Percentiles rank a stretch among this genome's conserved stretches.
phyloP scores from a whole-genome alignment of 2,888 invertebrate species.

The Nycteola revayana region DNA sequence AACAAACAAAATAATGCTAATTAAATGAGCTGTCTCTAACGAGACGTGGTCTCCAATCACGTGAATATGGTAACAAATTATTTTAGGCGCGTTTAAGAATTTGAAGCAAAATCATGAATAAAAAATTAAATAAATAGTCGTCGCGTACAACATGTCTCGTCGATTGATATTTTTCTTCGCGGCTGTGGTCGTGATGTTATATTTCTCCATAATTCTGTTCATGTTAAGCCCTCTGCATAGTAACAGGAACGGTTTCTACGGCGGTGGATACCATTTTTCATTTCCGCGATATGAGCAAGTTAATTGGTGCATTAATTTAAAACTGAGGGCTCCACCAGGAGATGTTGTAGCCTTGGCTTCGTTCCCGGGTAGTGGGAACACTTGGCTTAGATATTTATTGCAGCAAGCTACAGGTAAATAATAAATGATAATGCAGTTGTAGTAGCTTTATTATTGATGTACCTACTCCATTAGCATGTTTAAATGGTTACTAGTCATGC shows the following conservation, averaged over 20 bases:
- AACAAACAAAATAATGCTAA: no score
- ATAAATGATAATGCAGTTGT: no score
- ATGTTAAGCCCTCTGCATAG: constrained; percentile 65
- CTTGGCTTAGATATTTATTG: constrained; percentile 90
- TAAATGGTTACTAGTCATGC: no score
- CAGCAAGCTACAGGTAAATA: constrained; percentile 88
- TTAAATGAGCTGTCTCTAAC: no score
- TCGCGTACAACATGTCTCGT: no score
- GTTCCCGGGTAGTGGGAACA: constrained; percentile 93
- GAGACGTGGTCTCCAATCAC: no score
- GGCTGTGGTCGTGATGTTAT: constrained; percentile 57
- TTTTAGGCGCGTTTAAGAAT: neutral
- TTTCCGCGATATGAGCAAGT: constrained; percentile 51
- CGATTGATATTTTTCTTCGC: constrained; percentile 60
- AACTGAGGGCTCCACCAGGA: constrained; percentile 67
- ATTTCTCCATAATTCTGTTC: constrained; percentile 68
- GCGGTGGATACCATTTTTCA: constrained; percentile 50
- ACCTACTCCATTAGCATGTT: no score
- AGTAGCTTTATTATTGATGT: no score
- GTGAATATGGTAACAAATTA: neutral
- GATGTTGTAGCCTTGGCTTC: constrained; percentile 86
- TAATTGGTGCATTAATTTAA: constrained; percentile 79
- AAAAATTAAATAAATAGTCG: no score
- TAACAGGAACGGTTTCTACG: constrained; percentile 43
- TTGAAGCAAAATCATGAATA: constrained; percentile 21